Percentiles rank a stretch among this genome's conserved stretches.
Evolutionary conservation across 2,113 vertebrate genomes (phyloP).

Genomic region (Embiotoca jacksoni): DNA sequence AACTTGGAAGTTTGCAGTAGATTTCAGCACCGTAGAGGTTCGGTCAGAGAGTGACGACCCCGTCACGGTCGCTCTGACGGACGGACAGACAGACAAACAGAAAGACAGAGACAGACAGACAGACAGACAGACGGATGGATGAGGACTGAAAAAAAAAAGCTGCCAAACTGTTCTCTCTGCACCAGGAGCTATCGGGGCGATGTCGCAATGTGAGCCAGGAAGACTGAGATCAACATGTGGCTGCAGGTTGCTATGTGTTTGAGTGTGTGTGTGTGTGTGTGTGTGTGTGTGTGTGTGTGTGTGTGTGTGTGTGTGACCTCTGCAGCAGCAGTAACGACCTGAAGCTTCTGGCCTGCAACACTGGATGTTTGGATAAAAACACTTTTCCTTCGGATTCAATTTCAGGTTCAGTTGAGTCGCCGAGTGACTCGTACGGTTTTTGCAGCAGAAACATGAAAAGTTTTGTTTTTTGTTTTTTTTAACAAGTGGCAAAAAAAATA

Average conservation of each 20-base stretch:
- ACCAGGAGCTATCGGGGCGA: slow-evolving; percentile 34
- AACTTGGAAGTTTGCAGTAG: background rate
- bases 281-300: background rate
- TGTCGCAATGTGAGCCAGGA: slow-evolving; percentile 63
- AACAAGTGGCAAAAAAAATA: background rate
- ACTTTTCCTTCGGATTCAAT: background rate
- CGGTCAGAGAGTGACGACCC: background rate
- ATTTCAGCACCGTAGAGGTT: background rate
- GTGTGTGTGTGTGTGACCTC: slow-evolving; percentile 12
- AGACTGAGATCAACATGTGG: slow-evolving; percentile 50
- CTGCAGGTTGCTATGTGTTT: slow-evolving; percentile 47
- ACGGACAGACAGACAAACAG: too few species aligned
- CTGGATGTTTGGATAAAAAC: slow-evolving; percentile 22
- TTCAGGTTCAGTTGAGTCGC: slow-evolving; percentile 12
- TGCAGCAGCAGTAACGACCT: background rate
- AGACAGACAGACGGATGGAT: background rate
- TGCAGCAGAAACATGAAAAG: background rate
- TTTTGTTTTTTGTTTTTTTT: background rate
- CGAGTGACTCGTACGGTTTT: background rate
- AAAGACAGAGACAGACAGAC: too few species aligned
- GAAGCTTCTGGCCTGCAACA: slow-evolving; percentile 20
- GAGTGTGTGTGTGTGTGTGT: background rate
- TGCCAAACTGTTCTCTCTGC: slow-evolving; percentile 21
- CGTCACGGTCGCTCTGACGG: background rate
- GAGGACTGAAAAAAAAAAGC: slow-evolving; percentile 1